These are phyloP conservation scores for Eilema depressum DNA, from an alignment of 2,888 invertebrate genomes.

Conservation along the genomic window DNA sequence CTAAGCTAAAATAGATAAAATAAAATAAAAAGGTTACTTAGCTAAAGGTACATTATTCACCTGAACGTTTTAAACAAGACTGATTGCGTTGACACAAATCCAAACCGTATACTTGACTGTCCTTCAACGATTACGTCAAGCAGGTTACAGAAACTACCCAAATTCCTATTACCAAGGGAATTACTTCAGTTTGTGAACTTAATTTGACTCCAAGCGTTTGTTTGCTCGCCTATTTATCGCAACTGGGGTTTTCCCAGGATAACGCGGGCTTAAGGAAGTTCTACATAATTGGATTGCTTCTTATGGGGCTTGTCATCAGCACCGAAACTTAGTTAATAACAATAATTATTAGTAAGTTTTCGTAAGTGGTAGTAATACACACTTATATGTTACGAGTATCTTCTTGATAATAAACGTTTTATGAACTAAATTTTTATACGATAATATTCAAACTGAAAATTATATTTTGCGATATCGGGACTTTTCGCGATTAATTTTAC, in stretches of 20 bases:
- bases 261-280: conserved; percentile 1
- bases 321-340: neutral
- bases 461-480: no score
- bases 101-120: neutral
- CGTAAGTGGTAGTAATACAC: neutral
- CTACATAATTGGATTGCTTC: conserved; percentile 5
- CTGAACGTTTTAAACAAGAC: neutral
- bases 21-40: no score
- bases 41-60: neutral
- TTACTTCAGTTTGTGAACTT: neutral
- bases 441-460: no score
- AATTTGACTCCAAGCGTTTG: conserved; percentile 7
- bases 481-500: no score
- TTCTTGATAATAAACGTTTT: neutral
- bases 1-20: no score
- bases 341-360: neutral
- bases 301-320: neutral
- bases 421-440: neutral
- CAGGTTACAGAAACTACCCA: neutral
- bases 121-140: neutral
- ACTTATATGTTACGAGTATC: neutral
- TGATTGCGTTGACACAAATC: conserved; percentile 3
- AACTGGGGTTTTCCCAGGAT: neutral
- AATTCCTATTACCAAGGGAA: neutral
- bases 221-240: conserved; percentile 4